Conservation (phyloP, 1,140 invertebrate species). For the Acromyrmex charruanus region DNA sequence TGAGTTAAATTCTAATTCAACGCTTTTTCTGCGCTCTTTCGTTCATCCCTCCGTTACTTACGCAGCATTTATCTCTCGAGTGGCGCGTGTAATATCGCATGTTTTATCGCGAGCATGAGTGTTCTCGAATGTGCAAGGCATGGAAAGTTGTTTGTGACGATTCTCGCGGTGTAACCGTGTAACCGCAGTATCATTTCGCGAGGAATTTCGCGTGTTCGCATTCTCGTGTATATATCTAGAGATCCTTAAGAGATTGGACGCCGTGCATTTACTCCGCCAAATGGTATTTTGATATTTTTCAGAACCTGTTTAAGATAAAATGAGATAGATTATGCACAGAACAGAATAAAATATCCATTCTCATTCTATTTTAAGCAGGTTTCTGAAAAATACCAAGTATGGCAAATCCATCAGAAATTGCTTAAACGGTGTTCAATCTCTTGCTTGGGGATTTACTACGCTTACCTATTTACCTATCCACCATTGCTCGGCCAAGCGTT, state of each 20-base stretch:
- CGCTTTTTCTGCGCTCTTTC: not conserved
- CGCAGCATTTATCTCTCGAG: not conserved
- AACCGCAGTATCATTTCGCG: conserved; percentile 40
- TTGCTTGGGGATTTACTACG: no score
- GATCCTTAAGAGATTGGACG: no score
- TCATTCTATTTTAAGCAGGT: no score
- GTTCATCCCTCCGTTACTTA: not conserved
- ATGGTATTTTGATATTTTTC: no score
- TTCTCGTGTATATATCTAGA: not conserved
- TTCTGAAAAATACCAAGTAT: no score
- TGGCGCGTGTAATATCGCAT: not conserved
- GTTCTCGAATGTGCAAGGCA: not conserved
- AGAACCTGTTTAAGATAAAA: no score
- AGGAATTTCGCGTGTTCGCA: conserved; percentile 20
- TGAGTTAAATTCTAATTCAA: not conserved
- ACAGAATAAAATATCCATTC: no score
- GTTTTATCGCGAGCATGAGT: not conserved
- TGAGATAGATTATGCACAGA: no score
- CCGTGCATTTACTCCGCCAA: no score
- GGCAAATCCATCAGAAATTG: no score
- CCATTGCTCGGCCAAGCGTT: conserved; percentile 16
- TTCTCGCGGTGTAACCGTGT: conserved; percentile 1
- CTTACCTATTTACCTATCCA: not conserved
- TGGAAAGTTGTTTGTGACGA: conserved; percentile 18
- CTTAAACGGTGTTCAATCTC: no score